phyloP scores from a whole-genome alignment of 2,113 vertebrate genomes.

The Bos indicus region DNA sequence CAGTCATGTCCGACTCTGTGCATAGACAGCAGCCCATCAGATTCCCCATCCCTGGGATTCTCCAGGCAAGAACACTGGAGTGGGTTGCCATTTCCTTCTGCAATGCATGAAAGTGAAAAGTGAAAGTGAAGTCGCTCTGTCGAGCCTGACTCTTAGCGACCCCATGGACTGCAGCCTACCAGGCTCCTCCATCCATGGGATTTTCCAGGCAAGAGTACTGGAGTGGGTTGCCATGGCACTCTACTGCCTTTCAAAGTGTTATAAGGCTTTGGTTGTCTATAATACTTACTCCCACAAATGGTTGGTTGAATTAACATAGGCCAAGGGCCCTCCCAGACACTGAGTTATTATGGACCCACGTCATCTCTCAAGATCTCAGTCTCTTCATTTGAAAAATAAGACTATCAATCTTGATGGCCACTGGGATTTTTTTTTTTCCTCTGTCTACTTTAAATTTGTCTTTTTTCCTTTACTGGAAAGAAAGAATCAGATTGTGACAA shows the following conservation, averaged over 20 bases:
- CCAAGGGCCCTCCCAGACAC: fast-evolving
- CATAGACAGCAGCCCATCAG: too few relatives aligned
- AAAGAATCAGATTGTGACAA: not conserved
- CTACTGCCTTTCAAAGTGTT: not conserved
- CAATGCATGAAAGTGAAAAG: too few relatives aligned
- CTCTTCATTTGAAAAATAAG: not conserved
- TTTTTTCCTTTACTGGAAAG: not conserved
- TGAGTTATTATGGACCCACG: not conserved
- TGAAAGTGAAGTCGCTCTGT: too few relatives aligned
- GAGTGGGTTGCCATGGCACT: not conserved
- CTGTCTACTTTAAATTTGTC: not conserved
- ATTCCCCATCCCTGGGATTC: too few relatives aligned
- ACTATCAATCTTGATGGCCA: not conserved
- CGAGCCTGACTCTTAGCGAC: too few relatives aligned
- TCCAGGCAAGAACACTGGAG: too few relatives aligned
- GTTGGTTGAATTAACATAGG: not conserved
- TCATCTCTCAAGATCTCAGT: not conserved
- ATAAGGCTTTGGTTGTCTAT: not conserved
- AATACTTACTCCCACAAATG: not conserved
- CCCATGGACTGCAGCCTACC: too few relatives aligned
- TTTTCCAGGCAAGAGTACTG: too few relatives aligned
- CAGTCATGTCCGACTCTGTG: too few relatives aligned
- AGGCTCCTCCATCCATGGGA: too few relatives aligned
- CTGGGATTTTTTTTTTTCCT: not conserved
- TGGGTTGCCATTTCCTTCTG: too few relatives aligned